Conservation (phyloP, 2,888 invertebrate species). For the Limnephilus marmoratus region DNA sequence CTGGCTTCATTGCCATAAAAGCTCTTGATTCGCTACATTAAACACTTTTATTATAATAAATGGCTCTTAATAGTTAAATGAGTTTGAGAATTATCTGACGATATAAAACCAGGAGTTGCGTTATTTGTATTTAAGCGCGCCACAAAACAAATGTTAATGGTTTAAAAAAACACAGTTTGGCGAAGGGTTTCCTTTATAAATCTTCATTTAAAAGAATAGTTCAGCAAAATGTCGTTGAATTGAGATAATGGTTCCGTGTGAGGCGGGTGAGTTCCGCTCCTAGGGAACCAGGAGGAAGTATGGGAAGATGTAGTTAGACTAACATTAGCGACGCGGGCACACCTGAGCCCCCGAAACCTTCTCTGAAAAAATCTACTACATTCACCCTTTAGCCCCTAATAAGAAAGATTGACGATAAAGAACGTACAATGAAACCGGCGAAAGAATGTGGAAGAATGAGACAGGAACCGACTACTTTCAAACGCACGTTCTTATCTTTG, state of each 20-base stretch:
- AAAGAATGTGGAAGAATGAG: neutral
- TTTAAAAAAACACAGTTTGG: neutral
- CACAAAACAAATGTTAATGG: neutral
- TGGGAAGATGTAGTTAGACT: slow-evolving; percentile 53
- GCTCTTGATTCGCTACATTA: too few species aligned
- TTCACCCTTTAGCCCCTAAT: slow-evolving; percentile 5
- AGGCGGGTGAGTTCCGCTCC: slow-evolving; percentile 46
- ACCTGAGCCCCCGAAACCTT: slow-evolving; percentile 47
- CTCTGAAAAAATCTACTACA: neutral
- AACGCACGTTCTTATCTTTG: neutral
- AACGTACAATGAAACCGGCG: neutral
- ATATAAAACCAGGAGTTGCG: neutral
- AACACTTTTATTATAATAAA: neutral
- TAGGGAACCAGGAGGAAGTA: slow-evolving; percentile 52
- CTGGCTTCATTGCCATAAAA: too few species aligned
- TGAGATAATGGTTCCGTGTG: slow-evolving; percentile 45
- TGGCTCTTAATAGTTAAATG: neutral
- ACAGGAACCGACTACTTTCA: neutral
- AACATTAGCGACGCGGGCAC: slow-evolving; percentile 53
- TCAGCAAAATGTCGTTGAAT: slow-evolving; percentile 41
- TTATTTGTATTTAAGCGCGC: neutral
- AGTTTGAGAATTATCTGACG: neutral
- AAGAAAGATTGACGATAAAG: slow-evolving; percentile 25
- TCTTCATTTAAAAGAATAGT: slow-evolving; percentile 36
- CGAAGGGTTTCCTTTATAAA: neutral